Evolutionary conservation across 2,797 vertebrate genomes (phyloP), one percentile per base, ranked within the genome.

Genomic region (Fistularia commersonii): DNA sequence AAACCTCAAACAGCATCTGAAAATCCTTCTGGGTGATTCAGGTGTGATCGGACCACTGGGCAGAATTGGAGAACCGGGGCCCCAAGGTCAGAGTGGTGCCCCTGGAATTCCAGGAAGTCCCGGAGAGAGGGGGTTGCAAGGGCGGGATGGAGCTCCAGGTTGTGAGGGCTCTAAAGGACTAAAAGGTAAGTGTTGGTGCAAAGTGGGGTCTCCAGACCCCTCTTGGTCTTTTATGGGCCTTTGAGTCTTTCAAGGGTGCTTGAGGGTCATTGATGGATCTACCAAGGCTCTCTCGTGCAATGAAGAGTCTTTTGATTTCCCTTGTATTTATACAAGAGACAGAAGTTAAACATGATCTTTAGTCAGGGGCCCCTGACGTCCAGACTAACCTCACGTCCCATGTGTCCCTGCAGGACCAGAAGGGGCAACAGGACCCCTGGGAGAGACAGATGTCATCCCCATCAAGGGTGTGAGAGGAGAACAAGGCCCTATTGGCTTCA

Each of bases 111-210:
- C 11, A 1, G 87, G 87, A 0, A 45, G 6, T 6, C 57, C 9
- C 1, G 87, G 87, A 5, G 70, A 71, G n/a, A 64, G 10, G 47
- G 87, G 87, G 1, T 38, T 15, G 0, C 45, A 38, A 0, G 87
- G 85, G 33, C 55, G 6, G 51, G 69, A 66, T 5, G 87, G 85
- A 44, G 8, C 10, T 41, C 50, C 36, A 35, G 89, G 89, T 44
- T 64, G 47, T 46, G 51, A 62, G 7, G 88, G 89, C 1, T 2
- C 3, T 0, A 85, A 80, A 76, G 88, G 89, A 75, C 58, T 68
- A 11, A 89, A 85, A 75, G 89, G 89, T 90, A 83, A 44, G 51
- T 3, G 14, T 23, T 23, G 23, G 23, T 23, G 23, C 23, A 23
- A 23, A 23, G 23, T 23, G 23, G 23, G 23, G 23, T 23, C 23